Conservation (phyloP, 2,888 invertebrate species). For the Cacoxenus indagator region DNA sequence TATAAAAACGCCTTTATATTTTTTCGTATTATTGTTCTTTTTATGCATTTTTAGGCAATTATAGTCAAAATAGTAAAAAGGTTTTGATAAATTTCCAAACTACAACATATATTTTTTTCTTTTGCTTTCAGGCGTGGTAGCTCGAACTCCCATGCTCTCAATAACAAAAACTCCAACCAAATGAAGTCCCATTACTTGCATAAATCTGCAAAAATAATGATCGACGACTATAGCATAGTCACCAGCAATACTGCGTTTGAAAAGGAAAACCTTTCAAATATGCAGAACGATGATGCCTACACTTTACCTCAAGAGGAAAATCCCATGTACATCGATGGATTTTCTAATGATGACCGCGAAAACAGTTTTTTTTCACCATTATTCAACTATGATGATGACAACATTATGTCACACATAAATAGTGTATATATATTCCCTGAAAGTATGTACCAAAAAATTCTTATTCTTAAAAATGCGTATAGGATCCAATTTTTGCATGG, state of each 20-base stretch:
- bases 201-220: no score
- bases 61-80: no score
- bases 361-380: not conserved
- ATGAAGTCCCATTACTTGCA: no score
- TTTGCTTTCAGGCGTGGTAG: no score
- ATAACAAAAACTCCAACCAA: no score
- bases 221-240: not conserved
- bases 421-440: slow-evolving; percentile 69
- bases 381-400: slow-evolving; percentile 37
- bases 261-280: slow-evolving; percentile 33
- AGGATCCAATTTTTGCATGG: no score
- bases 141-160: no score
- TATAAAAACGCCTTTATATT: no score
- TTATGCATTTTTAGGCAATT: no score
- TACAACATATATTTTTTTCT: no score
- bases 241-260: not conserved
- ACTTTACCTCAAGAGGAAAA: slow-evolving; percentile 16
- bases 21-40: no score
- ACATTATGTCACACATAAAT: slow-evolving; percentile 63
- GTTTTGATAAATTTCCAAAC: no score
- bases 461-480: not conserved
- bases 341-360: slow-evolving; percentile 33
- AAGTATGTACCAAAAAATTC: slow-evolving; percentile 38
- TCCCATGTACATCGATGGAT: slow-evolving; percentile 17
- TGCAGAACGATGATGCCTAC: slow-evolving; percentile 55